phyloP scores from a whole-genome alignment of 2,113 vertebrate genomes.

The Illadopsis cleaveri region DNA sequence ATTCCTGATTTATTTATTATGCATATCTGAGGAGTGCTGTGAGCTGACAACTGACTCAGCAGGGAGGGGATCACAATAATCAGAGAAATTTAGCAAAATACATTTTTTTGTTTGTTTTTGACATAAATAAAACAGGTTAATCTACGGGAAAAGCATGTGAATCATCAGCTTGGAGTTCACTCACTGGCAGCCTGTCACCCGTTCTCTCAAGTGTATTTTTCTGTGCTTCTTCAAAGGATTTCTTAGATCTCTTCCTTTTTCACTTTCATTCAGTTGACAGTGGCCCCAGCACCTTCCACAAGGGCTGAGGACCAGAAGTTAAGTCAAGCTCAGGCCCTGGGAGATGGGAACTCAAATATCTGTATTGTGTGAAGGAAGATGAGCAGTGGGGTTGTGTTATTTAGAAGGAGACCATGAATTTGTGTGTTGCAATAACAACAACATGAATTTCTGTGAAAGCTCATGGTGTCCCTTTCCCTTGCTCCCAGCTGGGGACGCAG shows the following conservation, averaged over 20 bases:
- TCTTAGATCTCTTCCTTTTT: neutral
- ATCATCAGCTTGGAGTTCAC: neutral
- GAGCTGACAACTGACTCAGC: slow-evolving; percentile 32
- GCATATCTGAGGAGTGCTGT: neutral
- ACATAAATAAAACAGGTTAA: neutral
- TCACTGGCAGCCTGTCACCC: neutral
- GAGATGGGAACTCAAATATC: neutral
- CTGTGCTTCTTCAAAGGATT: neutral
- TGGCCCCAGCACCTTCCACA: neutral
- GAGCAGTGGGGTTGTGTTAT: neutral
- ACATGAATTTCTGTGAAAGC: neutral
- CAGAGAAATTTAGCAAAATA: slow-evolving; percentile 10
- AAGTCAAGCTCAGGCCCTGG: neutral
- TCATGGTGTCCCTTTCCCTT: neutral
- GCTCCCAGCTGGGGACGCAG: neutral
- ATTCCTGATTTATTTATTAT: slow-evolving; percentile 27
- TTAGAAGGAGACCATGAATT: neutral
- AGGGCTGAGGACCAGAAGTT: rapidly evolving
- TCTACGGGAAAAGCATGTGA: neutral
- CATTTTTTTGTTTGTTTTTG: neutral
- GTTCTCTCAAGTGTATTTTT: neutral
- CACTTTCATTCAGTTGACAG: neutral
- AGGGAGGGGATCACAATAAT: neutral
- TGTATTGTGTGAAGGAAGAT: neutral
- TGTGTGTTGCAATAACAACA: neutral